Conservation (phyloP, 2,888 invertebrate species). For the Matsumyia berberina region DNA sequence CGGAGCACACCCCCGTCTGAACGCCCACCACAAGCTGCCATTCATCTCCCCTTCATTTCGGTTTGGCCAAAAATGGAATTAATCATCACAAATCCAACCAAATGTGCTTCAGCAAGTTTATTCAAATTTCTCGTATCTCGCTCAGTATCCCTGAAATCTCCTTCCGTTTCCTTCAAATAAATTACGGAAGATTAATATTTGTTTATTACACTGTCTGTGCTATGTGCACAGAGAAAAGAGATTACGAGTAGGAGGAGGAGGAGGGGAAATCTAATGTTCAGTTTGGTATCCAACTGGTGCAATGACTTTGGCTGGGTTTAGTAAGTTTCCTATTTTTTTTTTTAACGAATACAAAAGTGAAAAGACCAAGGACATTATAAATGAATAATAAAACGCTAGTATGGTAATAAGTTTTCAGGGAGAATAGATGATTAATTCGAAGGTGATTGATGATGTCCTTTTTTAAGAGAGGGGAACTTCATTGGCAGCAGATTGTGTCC, state of each 20-base stretch:
- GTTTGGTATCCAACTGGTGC: slow-evolving; percentile 51
- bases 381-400: slow-evolving; percentile 36
- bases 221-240: slow-evolving; percentile 1
- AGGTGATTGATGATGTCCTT: slow-evolving; percentile 56
- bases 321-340: background rate
- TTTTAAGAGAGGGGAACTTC: slow-evolving; percentile 3
- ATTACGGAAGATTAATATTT: slow-evolving; percentile 76
- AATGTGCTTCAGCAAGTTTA: slow-evolving; percentile 71
- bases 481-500: slow-evolving; percentile 42
- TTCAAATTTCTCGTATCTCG: slow-evolving; percentile 61
- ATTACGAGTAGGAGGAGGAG: background rate
- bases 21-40: slow-evolving; percentile 8
- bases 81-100: slow-evolving; percentile 74
- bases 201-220: slow-evolving; percentile 63
- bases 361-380: slow-evolving; percentile 48
- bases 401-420: slow-evolving; percentile 56
- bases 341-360: slow-evolving; percentile 1
- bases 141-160: slow-evolving; percentile 51
- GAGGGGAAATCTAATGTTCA: slow-evolving; percentile 25
- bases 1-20: background rate
- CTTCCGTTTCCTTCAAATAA: slow-evolving; percentile 71
- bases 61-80: slow-evolving; percentile 58
- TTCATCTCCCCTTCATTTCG: slow-evolving; percentile 2
- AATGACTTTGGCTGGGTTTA: slow-evolving; percentile 21
- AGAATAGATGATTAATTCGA: slow-evolving; percentile 40